Base-by-base conservation (phyloP, 2,797 vertebrate genomes). In the Pseudochirops cupreus region DNA sequence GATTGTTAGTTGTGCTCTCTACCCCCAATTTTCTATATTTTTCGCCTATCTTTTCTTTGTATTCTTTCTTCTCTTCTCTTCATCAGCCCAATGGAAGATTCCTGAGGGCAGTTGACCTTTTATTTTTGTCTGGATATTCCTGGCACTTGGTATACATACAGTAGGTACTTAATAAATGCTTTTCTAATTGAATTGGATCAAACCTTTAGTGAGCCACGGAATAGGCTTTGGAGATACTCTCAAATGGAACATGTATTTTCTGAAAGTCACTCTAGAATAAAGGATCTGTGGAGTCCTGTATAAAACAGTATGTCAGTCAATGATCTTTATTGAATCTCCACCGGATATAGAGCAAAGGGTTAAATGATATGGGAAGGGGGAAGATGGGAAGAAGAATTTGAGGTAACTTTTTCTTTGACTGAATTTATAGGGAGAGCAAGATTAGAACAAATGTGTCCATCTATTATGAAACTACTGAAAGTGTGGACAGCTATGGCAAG, bases 291-390 rank as follows among this genome's bases (percentile, higher is more conserved):
- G 67, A 59, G 26, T 93, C 2, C 14, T 24, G 94, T 39, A 10
- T 46, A 46, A 46, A 46, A 39, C 6, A 91, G 29, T 18, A 91
- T 93, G 67, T 16, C 54, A 90, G 31, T 97, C 91, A 89, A 94
- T 62, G 67, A 92, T 95, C 87, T n/a, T 24, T 55, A 59, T n/a
- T 54, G 3, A 93, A 67, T 95, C 92, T 39, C 18, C 7, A 92
- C 50, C 92, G 24, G 31, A 2, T 91, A 87, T 52, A 46, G 94
- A 82, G 24, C 33, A 95, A 31, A 90, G 95, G 16, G 31, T 31
- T 56, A 52, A 94, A 11, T 67, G 11, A 16, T 94, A 0, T 93
- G 16, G 50, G 53, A 46, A 4, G 1, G 46, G 53, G 46, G 16
- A n/a, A 5, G 33, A n/a, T n/a, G 53, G 46, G 16, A n/a, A 5